A percentile compares a stretch with the other conserved stretches of the same genome.
phyloP scores from a whole-genome alignment of 2,888 invertebrate genomes.

The Choristoneura rosaceana region DNA sequence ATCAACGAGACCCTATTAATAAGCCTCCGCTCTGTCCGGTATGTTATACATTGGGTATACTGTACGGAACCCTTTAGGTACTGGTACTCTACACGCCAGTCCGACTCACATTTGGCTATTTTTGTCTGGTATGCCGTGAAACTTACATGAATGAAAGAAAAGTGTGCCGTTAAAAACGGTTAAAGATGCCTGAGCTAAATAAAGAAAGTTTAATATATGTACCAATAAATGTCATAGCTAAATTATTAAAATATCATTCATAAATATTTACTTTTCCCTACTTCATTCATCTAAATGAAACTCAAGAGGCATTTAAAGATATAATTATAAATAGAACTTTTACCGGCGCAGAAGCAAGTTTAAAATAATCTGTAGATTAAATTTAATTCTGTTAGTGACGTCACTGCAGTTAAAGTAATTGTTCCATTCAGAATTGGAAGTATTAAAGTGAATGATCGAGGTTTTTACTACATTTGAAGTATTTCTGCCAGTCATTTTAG shows the following conservation, averaged over 20 bases:
- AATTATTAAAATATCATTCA: background rate
- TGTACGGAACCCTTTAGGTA: no score
- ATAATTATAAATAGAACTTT: slow-evolving; percentile 4
- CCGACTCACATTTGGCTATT: no score
- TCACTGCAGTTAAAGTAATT: background rate
- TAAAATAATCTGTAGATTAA: background rate
- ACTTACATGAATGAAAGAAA: no score
- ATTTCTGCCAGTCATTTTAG: slow-evolving; percentile 22
- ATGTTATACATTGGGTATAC: no score
- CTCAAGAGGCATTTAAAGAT: background rate
- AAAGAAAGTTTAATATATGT: background rate
- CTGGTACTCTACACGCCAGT: no score
- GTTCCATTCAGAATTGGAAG: slow-evolving; percentile 4
- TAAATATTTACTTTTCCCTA: background rate
- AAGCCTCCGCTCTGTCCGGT: no score
- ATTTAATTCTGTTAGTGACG: background rate
- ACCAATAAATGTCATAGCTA: background rate
- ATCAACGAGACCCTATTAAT: no score
- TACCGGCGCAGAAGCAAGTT: background rate
- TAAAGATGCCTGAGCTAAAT: background rate
- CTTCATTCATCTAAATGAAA: background rate
- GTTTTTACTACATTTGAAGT: slow-evolving; percentile 11
- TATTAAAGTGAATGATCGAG: slow-evolving; percentile 14
- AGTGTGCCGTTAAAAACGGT: no score
- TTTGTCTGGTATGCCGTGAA: no score